Evolutionary conservation across 1,140 invertebrate species (phyloP), one percentile per base, ranked within the genome.

Genomic region (Drosophila cardini): DNA sequence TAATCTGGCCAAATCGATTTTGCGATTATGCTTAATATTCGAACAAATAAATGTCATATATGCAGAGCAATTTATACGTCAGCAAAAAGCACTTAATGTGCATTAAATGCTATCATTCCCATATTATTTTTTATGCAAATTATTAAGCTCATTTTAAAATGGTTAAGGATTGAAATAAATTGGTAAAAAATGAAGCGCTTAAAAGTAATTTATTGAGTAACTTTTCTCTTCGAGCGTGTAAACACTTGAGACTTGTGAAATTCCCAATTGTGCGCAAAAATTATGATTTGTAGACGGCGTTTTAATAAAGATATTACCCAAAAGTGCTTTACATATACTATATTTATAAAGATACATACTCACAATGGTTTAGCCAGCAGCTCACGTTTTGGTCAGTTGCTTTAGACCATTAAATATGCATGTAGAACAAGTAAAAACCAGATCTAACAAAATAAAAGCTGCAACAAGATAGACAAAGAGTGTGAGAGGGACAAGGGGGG

Each of bases 381-480:
- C 34, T 30, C 60, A 62, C 48, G 63, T 58, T 32, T 48, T 60
- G 61, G 52, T 52, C 52, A 65, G 62, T 52, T 72, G 18, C 16
- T 52, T 52, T 72, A n/a, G 26, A 58, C 9, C 26, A 46, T 71
- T 21, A 71, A 63, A 45, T 55, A 40, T 71, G 62, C 36, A 56
- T 56, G 50, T 55, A 26, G 11, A 16, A 16, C 56, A 69, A 7
- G 36, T 21, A 15, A 18, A 30, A 18, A 38, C 21, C 21, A 26
- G 21, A 26, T 26, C 21, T 26, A 26, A 26, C 21, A 26, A 26
- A 26, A 26, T 26, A 26, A 26, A 21, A 6, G 9, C 11, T 3
- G 2, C 48, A 16, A 16, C 21, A 21, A 60, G 4, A 26, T 1
- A 26, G 21, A 26, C 0, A 26, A n/a, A n/a, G n/a, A n/a, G n/a